These are phyloP conservation scores for Oreocharis arfaki DNA, from an alignment of 2,113 vertebrate genomes.

Conservation along the genomic window DNA sequence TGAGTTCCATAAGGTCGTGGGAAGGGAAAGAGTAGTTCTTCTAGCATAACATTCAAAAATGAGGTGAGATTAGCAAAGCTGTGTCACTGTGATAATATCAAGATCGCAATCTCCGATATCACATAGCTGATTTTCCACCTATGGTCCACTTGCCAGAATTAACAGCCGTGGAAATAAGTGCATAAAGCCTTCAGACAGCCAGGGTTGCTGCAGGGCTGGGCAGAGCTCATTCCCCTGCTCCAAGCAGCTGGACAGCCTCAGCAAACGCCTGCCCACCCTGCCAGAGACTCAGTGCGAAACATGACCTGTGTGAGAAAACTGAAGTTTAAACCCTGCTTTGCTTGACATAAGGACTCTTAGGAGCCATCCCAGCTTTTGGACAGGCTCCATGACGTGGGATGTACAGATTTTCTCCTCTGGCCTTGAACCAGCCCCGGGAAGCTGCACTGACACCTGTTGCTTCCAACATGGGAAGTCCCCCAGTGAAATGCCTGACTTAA, in stretches of 20 bases:
- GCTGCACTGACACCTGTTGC: slow-evolving; percentile 56
- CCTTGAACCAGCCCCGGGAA: neutral
- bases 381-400: neutral
- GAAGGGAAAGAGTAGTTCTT: slow-evolving; percentile 42
- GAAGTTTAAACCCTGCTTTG: neutral
- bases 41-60: slow-evolving; percentile 25
- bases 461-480: slow-evolving; percentile 17
- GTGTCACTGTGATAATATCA: neutral
- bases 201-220: neutral
- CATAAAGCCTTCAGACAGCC: neutral
- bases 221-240: neutral
- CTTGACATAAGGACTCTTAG: neutral
- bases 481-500: slow-evolving; percentile 35
- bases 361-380: neutral
- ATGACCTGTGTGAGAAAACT: slow-evolving; percentile 16
- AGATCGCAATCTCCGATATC: neutral
- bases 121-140: neutral
- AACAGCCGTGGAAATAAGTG: neutral
- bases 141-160: neutral
- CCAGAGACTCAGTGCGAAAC: neutral
- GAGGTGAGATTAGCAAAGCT: neutral
- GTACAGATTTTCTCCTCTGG: neutral
- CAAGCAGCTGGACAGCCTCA: neutral
- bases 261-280: neutral
- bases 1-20: slow-evolving; percentile 70